Base-by-base conservation (phyloP, 1,140 invertebrate species). In the Pantala flavescens region DNA sequence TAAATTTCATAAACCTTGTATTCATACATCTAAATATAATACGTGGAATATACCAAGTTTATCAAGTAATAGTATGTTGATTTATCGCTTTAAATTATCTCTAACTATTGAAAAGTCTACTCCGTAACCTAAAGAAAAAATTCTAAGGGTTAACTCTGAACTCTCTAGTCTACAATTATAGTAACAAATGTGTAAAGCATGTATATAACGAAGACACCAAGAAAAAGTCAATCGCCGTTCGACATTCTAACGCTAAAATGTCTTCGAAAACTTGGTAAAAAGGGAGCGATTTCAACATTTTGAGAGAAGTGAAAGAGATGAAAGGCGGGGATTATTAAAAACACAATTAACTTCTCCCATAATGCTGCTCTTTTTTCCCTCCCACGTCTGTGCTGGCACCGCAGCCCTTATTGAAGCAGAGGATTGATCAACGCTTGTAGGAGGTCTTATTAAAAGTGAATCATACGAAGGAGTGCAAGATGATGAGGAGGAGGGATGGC, bases 401-500 rank as follows among this genome's bases (percentile, higher is more conserved):
- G 49, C 49, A 63, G 49, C 49, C 49, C 12, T 63, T 63, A 63
- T 63, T 63, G 49, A 63, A 63, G 49, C n/a, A 63, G n/a, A 63
- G 49, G 49, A 63, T 63, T 63, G 49, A 63, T 63, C 49, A 63
- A 16, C 49, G 49, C 49, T 63, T 63, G 49, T 63, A 63, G 5
- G 3, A 21, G 49, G 49, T 63, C 49, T 63, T 63, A 63, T 63
- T 63, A 63, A 63, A 63, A 63, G 49, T 63, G 49, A 63, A 63
- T 63, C 49, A 63, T 14, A 63, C 49, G 49, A 63, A 63, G 49
- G 49, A 63, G 12, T 1, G 2, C 49, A 12, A 63, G 49, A 12
- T 3, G 49, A 12, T 3, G 49, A 19, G 12, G 49, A 63, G 49
- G n/a, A 21, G 49, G 12, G 14, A 21, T 63, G 49, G 49, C 16